phyloP scores from a whole-genome alignment of 2,888 invertebrate species.

The Ypsolopha sequella region DNA sequence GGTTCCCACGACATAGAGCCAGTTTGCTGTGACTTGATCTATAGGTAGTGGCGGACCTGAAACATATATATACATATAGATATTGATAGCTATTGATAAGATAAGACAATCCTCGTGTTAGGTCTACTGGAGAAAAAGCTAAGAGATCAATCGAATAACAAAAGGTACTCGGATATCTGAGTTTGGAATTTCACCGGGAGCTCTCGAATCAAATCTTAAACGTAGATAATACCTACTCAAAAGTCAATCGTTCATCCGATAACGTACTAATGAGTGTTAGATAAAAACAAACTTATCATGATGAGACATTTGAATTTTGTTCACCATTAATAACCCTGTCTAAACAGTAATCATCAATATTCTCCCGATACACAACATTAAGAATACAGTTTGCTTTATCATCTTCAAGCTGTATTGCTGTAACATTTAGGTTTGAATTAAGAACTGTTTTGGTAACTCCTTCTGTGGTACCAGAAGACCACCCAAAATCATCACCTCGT shows the following conservation, averaged over 20 bases:
- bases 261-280: conserved; percentile 54
- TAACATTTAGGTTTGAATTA: too few relatives aligned
- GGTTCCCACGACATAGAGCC: conserved; percentile 43
- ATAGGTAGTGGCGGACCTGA: too few relatives aligned
- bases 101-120: too few relatives aligned
- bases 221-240: conserved; percentile 40
- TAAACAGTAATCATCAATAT: conserved; percentile 63
- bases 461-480: conserved; percentile 29
- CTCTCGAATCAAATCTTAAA: conserved; percentile 37
- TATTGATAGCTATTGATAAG: too few relatives aligned
- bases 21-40: conserved; percentile 9
- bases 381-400: too few relatives aligned
- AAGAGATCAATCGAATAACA: too few relatives aligned
- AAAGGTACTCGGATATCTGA: too few relatives aligned
- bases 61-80: too few relatives aligned
- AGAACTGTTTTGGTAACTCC: too few relatives aligned
- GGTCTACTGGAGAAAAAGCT: too few relatives aligned
- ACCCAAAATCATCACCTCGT: conserved; percentile 67
- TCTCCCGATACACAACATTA: conserved; percentile 1
- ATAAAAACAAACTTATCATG: conserved; percentile 62
- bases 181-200: conserved; percentile 18
- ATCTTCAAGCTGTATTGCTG: too few relatives aligned
- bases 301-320: conserved; percentile 46
- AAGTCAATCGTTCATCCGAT: conserved; percentile 57
- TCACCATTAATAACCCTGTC: conserved; percentile 57